Conservation (phyloP, 2,113 vertebrate genomes). For the Lasiurus borealis region DNA sequence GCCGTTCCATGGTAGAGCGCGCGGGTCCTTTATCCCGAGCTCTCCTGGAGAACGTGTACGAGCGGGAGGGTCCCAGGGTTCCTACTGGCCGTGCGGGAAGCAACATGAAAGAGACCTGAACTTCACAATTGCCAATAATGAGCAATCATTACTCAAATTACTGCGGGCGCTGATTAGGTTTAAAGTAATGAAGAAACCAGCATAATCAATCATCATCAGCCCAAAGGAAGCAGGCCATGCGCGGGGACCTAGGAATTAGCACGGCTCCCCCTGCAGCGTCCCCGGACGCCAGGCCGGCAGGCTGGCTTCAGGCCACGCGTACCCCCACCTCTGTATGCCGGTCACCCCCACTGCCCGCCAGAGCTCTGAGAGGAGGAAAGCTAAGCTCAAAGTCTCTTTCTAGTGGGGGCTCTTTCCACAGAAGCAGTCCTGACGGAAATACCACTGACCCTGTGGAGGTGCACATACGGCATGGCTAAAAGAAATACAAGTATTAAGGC, state of each 20-base stretch:
- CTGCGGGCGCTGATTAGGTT: constrained; percentile 98
- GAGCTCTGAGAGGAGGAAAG: not conserved
- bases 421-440: not conserved
- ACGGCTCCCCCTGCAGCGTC: constrained; percentile 92
- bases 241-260: constrained; percentile 85
- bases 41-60: constrained; percentile 64
- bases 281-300: constrained; percentile 67
- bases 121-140: constrained; percentile 98
- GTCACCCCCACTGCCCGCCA: too few relatives aligned
- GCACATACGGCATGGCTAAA: not conserved
- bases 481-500: constrained; percentile 37
- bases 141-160: constrained; percentile 99
- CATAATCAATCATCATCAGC: constrained; percentile 99
- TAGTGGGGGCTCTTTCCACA: not conserved
- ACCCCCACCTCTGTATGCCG: rapidly evolving
- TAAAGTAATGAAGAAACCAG: constrained; percentile 99
- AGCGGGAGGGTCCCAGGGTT: constrained; percentile 82
- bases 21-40: constrained; percentile 64
- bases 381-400: not conserved
- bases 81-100: constrained; percentile 89
- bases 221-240: constrained; percentile 91
- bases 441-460: not conserved
- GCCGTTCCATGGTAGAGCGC: constrained; percentile 50
- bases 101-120: constrained; percentile 96
- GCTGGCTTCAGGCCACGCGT: rapidly evolving